A percentile compares a stretch with the other conserved stretches of the same genome.
Conservation (phyloP, 1,140 invertebrate species). For the Theocolax elegans region DNA sequence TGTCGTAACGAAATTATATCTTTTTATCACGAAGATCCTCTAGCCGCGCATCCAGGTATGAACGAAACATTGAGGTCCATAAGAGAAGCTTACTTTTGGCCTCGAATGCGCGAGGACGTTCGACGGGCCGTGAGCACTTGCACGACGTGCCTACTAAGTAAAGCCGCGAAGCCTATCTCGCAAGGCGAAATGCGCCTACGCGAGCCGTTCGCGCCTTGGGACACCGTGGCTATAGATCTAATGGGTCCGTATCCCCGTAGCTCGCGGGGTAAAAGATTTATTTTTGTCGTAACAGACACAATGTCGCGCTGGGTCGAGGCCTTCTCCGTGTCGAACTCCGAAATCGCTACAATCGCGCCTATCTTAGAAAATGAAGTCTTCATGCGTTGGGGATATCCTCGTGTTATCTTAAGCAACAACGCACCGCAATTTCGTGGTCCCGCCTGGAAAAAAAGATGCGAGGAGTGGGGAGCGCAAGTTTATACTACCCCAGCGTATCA, state of each 20-base stretch:
- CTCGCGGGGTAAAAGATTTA: neutral
- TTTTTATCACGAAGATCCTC: conserved; percentile 37
- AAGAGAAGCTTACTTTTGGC: conserved; percentile 38
- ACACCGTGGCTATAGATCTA: neutral
- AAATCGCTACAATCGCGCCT: neutral
- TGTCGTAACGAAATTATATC: conserved; percentile 9
- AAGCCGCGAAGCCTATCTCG: neutral
- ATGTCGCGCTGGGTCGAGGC: conserved; percentile 43
- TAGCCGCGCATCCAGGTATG: conserved; percentile 42
- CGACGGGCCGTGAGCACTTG: neutral
- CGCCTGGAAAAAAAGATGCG: neutral
- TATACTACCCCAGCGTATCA: too few species aligned
- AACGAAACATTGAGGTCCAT: conserved; percentile 43
- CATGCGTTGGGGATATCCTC: too few species aligned
- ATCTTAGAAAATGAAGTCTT: too few species aligned
- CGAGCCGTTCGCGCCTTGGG: too few species aligned
- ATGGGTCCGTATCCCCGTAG: conserved; percentile 36
- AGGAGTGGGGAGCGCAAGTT: neutral
- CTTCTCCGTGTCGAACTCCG: neutral
- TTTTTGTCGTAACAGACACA: conserved; percentile 31
- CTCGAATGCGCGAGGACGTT: conserved; percentile 13
- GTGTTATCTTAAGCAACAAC: too few species aligned
- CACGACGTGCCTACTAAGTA: neutral
- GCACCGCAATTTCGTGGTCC: too few species aligned
- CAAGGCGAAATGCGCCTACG: neutral